Base-by-base conservation (phyloP, 1,140 invertebrate species). In the Micrasema minimum region DNA sequence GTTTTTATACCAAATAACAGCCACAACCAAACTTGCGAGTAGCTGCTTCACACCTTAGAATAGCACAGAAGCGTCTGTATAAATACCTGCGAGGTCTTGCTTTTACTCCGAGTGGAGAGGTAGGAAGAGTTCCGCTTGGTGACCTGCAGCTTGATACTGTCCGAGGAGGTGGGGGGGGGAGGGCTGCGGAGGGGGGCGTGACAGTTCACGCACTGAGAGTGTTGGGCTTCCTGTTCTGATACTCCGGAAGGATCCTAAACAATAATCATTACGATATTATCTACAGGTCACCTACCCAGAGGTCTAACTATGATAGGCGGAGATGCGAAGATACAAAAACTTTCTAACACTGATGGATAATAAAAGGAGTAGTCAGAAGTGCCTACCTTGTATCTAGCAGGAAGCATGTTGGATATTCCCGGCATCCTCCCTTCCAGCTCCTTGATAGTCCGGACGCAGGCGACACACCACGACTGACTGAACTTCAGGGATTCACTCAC, bases 361-460 rank as follows among this genome's bases (percentile, higher is more conserved):
- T n/a, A n/a, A 2, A 41, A 2, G 38, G n/a, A 41, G 5, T 2
- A 5, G 5, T 1, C 5, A 45, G 1, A 3, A 45, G 43, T 14
- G 18, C n/a, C 11, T 9, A 62, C 55, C 46, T 76, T 72, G 64
- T 74, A 75, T 66, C 69, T 71, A 10, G 74, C 72, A 18, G 77
- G 76, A 20, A 76, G 65, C 65, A 78, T 76, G 46, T 71, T 76
- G 10, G 77, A 76, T 38, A 77, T 76, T 18, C 76, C 78, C 20
- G 77, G 78, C 77, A 78, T 77, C n/a, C 74, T 76, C 37, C 73
- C 43, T 51, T 78, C 77, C 23, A 78, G 66, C 41, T 77, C 75
- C n/a, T 70, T 65, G 26, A 77, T 76, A 37, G 72, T 76, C 14
- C 23, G 51, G 69, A 78, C 77, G 74, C 78, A 80, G 16, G 55